phyloP scores from a whole-genome alignment of 2,113 vertebrate genomes.

The Sceloporus undulatus region DNA sequence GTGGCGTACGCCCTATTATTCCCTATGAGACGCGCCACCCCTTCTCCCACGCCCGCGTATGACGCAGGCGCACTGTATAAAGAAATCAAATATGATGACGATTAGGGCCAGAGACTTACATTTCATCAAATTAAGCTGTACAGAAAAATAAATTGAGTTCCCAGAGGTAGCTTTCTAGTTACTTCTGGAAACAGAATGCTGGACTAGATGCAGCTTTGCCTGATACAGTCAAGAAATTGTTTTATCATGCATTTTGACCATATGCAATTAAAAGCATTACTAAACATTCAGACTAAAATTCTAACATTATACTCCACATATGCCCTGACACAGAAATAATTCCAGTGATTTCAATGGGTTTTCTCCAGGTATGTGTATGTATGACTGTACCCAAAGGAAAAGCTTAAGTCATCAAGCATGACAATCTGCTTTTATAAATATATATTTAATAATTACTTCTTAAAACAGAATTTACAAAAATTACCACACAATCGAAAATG shows the following conservation, averaged over 20 bases:
- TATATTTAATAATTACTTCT: not conserved
- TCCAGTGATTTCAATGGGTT: not conserved
- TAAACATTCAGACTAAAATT: not conserved
- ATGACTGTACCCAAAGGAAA: not conserved
- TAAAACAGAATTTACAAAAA: not conserved
- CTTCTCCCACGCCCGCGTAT: too few species aligned
- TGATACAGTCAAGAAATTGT: not conserved
- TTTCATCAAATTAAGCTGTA: not conserved
- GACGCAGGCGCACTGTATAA: too few species aligned
- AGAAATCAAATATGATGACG: too few species aligned
- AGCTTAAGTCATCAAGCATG: not conserved
- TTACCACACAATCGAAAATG: not conserved
- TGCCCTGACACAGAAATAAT: not conserved
- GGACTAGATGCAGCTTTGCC: not conserved
- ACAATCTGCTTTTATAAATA: not conserved
- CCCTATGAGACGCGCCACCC: too few species aligned
- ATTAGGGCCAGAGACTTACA: not conserved
- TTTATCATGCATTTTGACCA: not conserved
- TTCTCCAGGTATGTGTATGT: not conserved
- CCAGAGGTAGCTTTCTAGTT: not conserved
- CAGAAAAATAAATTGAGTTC: not conserved
- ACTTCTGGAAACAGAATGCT: not conserved
- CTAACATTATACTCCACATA: not conserved
- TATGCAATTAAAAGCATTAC: not conserved
- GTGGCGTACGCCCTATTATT: too few species aligned